Evolutionary conservation across 2,888 invertebrate species (phyloP).

Genomic region (Helleia helle): DNA sequence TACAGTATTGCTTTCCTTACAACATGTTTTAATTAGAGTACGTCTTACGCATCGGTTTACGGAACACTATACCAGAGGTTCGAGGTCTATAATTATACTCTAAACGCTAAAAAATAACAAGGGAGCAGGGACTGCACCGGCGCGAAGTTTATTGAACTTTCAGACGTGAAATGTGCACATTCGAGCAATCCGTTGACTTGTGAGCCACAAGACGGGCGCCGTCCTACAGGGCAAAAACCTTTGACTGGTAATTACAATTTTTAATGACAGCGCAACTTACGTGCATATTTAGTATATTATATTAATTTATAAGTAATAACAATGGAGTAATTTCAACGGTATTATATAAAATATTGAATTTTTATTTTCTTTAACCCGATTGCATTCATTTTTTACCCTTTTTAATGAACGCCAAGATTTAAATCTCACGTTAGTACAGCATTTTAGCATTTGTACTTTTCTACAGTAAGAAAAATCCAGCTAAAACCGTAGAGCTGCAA

Average conservation of each 20-base stretch:
- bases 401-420: too few relatives aligned
- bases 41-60: neutral
- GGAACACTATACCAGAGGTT: neutral
- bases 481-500: too few relatives aligned
- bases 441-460: too few relatives aligned
- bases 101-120: constrained; percentile 4
- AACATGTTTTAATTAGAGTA: neutral
- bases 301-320: too few relatives aligned
- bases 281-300: too few relatives aligned
- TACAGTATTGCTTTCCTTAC: neutral
- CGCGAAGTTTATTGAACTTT: constrained; percentile 10
- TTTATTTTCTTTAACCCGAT: too few relatives aligned
- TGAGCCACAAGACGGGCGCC: constrained; percentile 30
- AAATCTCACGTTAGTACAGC: too few relatives aligned
- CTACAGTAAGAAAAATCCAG: too few relatives aligned
- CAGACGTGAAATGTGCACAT: constrained; percentile 37
- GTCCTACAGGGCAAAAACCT: constrained; percentile 60
- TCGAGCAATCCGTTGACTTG: constrained; percentile 42
- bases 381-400: too few relatives aligned
- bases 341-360: too few relatives aligned
- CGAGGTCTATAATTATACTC: constrained; percentile 1
- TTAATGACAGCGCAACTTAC: too few relatives aligned
- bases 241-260: constrained; percentile 68
- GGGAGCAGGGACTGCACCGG: neutral
- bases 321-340: too few relatives aligned